Conservation (phyloP, 2,797 vertebrate genomes). For the Bucorvus abyssinicus region DNA sequence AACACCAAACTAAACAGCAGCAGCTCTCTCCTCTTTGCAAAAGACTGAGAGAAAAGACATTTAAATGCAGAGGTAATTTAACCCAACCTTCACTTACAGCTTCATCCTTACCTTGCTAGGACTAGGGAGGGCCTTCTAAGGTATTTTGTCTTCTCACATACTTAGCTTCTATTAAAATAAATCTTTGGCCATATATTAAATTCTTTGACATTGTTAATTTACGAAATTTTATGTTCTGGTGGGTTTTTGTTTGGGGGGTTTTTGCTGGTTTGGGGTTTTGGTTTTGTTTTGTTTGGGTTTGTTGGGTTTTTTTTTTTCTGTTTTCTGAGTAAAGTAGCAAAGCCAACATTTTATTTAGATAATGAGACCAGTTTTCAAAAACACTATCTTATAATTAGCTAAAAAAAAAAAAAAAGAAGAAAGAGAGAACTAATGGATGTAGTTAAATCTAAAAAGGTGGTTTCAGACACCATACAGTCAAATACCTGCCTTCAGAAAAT, state of each 20-base stretch:
- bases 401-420: too few species aligned
- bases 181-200: not conserved
- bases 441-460: not conserved
- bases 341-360: not conserved
- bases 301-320: too few species aligned
- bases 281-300: too few species aligned
- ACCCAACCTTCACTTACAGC: not conserved
- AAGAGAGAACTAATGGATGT: not conserved
- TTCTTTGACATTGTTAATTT: not conserved
- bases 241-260: rapidly evolving
- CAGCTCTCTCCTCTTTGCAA: not conserved
- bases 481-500: not conserved
- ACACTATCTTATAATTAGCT: not conserved
- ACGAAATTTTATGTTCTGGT: not conserved
- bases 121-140: not conserved
- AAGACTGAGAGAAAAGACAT: not conserved
- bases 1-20: not conserved
- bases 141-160: not conserved
- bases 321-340: not conserved
- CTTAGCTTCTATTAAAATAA: not conserved
- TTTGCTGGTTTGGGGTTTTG: not conserved
- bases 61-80: not conserved
- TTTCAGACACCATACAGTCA: not conserved
- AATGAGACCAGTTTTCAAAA: not conserved
- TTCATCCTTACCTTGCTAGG: not conserved